Evolutionary conservation across 2,888 invertebrate species (phyloP).

Genomic region (Rosalia funebris): DNA sequence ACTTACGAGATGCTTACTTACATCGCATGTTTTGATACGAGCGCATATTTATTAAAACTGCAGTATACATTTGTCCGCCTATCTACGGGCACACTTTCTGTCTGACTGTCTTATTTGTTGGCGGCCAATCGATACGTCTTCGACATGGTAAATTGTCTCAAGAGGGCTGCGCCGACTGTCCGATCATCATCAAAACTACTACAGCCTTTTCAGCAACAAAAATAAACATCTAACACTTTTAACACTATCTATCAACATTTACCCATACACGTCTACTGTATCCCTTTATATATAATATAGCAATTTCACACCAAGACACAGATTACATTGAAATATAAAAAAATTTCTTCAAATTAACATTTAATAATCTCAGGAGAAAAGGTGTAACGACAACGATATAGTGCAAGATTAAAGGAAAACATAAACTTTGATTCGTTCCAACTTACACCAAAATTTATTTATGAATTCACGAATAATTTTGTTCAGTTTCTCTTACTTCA

Average conservation of each 20-base stretch:
- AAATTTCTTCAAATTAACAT: constrained; percentile 46
- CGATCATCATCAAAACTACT: constrained; percentile 26
- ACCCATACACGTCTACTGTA: constrained; percentile 44
- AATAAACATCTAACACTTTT: constrained; percentile 48
- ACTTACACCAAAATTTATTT: constrained; percentile 60
- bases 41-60: constrained; percentile 50
- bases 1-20: constrained; percentile 57
- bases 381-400: constrained; percentile 57
- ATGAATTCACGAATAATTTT: constrained; percentile 59
- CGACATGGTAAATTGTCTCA: constrained; percentile 22
- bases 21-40: constrained; percentile 60
- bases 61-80: constrained; percentile 38
- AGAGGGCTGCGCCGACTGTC: constrained; percentile 26
- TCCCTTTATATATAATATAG: constrained; percentile 34
- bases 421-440: constrained; percentile 40
- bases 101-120: constrained; percentile 25
- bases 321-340: constrained; percentile 46
- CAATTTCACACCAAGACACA: constrained; percentile 48
- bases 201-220: constrained; percentile 46
- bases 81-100: constrained; percentile 10
- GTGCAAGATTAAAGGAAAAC: constrained; percentile 57
- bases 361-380: constrained; percentile 38
- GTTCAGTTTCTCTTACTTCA: constrained; percentile 50
- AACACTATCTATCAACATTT: constrained; percentile 47
- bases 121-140: constrained; percentile 28